Evolutionary conservation across 2,797 vertebrate species (phyloP).

Genomic region (Avahi laniger): DNA sequence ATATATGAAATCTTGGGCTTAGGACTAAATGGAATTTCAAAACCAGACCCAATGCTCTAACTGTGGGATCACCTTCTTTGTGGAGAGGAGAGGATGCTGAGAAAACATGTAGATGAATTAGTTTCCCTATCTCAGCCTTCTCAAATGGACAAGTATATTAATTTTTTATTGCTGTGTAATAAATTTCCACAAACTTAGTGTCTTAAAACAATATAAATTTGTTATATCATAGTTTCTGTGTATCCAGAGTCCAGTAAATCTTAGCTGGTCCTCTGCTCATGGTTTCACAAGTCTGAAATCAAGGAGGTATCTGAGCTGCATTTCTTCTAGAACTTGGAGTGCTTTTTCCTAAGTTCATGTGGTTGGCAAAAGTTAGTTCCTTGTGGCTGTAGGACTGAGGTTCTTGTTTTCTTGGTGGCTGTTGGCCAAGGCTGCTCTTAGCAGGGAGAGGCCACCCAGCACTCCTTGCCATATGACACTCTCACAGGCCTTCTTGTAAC

Average conservation of each 20-base stretch:
- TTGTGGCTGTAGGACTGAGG: neutral
- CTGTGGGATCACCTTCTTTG: conserved; percentile 35
- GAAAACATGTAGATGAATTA: conserved; percentile 36
- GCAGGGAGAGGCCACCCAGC: neutral
- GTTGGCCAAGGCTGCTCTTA: neutral
- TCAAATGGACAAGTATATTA: neutral
- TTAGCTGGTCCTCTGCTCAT: neutral
- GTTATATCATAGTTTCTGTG: neutral
- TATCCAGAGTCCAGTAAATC: neutral
- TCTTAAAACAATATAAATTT: neutral
- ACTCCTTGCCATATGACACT: neutral
- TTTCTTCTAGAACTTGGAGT: neutral
- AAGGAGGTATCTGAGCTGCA: neutral
- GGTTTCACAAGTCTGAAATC: neutral
- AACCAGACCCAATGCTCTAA: neutral
- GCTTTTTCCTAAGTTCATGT: neutral
- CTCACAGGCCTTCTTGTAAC: neutral
- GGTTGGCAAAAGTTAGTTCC: neutral
- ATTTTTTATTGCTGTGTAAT: neutral
- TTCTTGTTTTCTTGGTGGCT: neutral
- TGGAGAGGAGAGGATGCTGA: neutral
- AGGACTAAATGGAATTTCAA: conserved; percentile 62
- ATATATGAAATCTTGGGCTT: conserved; percentile 14
- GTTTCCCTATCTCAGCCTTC: neutral
- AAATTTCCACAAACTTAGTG: neutral